These are phyloP conservation scores for Orestias chungarensis DNA, from an alignment of 2,797 vertebrate species.

Conservation along the genomic window DNA sequence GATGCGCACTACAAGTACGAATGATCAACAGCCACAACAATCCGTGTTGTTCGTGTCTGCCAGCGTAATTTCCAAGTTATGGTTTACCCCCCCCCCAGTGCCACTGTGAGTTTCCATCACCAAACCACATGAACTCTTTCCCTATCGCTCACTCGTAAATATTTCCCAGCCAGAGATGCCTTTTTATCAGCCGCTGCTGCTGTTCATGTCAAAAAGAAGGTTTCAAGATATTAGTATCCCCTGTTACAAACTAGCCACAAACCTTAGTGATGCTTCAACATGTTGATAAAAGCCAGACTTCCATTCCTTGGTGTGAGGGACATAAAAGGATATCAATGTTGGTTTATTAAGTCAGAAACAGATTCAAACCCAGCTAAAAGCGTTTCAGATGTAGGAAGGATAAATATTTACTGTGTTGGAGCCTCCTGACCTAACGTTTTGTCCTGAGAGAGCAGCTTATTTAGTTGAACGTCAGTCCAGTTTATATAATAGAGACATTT, in stretches of 20 bases:
- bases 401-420: too few relatives aligned
- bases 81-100: constrained; percentile 36
- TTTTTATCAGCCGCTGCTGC: constrained; percentile 42
- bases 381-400: too few relatives aligned
- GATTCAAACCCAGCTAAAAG: not conserved
- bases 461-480: not conserved
- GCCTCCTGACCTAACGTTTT: not conserved
- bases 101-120: constrained; percentile 57
- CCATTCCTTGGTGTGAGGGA: not conserved
- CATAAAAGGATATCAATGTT: not conserved
- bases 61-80: constrained; percentile 45
- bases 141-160: constrained; percentile 52
- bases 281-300: constrained; percentile 5
- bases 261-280: not conserved
- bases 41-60: constrained; percentile 32
- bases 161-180: constrained; percentile 24
- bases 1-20: constrained; percentile 7
- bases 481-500: not conserved
- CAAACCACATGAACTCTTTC: constrained; percentile 43
- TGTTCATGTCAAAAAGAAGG: constrained; percentile 30
- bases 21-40: constrained; percentile 14
- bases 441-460: not conserved
- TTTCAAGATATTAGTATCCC: constrained; percentile 22
- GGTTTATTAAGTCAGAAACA: constrained; percentile 1
- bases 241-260: constrained; percentile 24